A percentile compares a stretch with the other conserved stretches of the same genome.
These are phyloP conservation scores for Sitophilus oryzae DNA, from an alignment of 1,140 invertebrate species.

Conservation along the genomic window DNA sequence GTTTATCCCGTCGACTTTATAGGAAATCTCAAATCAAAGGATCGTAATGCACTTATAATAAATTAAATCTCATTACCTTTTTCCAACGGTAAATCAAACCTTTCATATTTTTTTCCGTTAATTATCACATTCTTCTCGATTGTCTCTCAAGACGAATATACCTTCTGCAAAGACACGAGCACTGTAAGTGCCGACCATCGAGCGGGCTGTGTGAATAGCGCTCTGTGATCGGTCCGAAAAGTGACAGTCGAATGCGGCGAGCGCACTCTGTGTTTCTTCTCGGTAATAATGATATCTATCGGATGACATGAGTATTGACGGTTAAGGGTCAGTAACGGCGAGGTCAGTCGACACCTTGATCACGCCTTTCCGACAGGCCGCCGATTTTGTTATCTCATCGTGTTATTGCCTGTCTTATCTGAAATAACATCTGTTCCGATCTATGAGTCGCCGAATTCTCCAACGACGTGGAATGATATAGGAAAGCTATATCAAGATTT, in stretches of 20 bases:
- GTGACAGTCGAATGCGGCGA: background rate
- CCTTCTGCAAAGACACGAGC: background rate
- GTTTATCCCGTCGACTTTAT: too few species aligned
- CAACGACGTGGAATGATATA: background rate
- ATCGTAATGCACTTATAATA: too few species aligned
- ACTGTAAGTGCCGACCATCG: background rate
- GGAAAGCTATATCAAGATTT: background rate
- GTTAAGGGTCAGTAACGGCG: slow-evolving; percentile 21
- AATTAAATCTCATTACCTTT: background rate
- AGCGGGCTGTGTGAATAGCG: background rate
- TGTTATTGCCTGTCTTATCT: slow-evolving; percentile 4
- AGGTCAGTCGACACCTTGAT: slow-evolving; percentile 26
- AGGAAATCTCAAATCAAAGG: too few species aligned
- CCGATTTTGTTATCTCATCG: slow-evolving; percentile 3
- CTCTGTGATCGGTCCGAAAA: background rate
- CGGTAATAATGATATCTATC: slow-evolving; percentile 9
- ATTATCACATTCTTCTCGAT: background rate
- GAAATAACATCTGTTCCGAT: background rate
- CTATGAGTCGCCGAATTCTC: slow-evolving; percentile 3
- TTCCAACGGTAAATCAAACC: background rate
- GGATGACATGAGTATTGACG: slow-evolving; percentile 17
- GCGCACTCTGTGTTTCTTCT: background rate
- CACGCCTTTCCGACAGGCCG: slow-evolving; percentile 11
- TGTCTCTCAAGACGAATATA: background rate
- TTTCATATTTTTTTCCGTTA: background rate